Conservation (phyloP, 2,888 invertebrate genomes). For the Sussaba pulchella region DNA sequence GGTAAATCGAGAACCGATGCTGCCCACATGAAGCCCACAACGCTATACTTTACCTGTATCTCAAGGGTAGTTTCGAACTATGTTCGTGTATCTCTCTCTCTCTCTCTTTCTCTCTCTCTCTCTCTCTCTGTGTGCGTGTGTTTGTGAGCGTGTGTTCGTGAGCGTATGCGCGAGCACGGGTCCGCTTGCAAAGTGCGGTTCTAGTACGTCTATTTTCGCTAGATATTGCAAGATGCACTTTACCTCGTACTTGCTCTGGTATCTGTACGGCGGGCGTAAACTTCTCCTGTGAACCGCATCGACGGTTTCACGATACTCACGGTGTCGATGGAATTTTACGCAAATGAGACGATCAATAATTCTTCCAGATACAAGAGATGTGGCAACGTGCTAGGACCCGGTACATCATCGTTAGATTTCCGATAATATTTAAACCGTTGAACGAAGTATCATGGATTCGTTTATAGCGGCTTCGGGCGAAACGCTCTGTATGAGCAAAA, state of each 20-base stretch:
- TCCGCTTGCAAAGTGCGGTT: conserved; percentile 25
- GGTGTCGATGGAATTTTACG: neutral
- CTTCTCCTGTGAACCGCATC: neutral
- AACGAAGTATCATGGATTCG: no score
- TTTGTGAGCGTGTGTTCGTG: no score
- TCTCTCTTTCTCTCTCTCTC: no score
- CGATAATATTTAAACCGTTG: no score
- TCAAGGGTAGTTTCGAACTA: neutral
- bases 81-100: no score
- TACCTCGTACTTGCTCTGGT: conserved; percentile 13
- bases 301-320: conserved; percentile 5
- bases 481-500: no score
- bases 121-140: no score
- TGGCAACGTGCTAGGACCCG: no score
- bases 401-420: no score
- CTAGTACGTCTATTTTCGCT: conserved; percentile 49
- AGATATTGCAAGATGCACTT: conserved; percentile 50
- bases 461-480: no score
- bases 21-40: conserved; percentile 27
- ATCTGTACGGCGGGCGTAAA: neutral
- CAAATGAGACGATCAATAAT: neutral
- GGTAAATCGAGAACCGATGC: conserved; percentile 47
- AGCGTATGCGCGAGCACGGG: no score
- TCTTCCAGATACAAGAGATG: neutral
- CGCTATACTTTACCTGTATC: neutral